Evolutionary conservation across 2,888 invertebrate genomes (phyloP).

Genomic region (Strigamia transsilvanica): DNA sequence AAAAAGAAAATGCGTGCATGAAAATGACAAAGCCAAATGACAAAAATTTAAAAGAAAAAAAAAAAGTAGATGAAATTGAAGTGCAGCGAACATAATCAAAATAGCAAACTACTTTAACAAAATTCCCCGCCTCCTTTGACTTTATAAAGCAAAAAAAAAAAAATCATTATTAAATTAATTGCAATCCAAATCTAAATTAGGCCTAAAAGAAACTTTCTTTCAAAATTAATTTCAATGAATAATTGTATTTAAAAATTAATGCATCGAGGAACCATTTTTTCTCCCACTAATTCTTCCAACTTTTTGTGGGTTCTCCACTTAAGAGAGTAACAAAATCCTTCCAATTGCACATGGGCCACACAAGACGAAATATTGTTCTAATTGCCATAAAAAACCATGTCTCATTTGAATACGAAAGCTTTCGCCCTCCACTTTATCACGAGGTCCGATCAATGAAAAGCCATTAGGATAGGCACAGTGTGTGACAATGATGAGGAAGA

Average conservation of each 20-base stretch:
- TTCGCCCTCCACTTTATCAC: slow-evolving; percentile 17
- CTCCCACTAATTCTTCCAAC: neutral
- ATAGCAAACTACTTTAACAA: neutral
- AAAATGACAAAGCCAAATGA: neutral
- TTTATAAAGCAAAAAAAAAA: too few species aligned
- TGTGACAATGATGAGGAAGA: slow-evolving; percentile 32
- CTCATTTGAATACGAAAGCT: slow-evolving; percentile 25
- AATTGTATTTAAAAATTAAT: neutral
- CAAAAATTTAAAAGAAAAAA: neutral
- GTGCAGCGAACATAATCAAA: neutral
- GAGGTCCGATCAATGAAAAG: slow-evolving; percentile 28
- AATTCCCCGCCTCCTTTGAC: too few species aligned
- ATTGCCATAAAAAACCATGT: slow-evolving; percentile 16
- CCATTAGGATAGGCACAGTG: slow-evolving; percentile 32
- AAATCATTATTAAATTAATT: too few species aligned
- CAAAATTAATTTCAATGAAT: neutral
- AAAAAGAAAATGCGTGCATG: neutral
- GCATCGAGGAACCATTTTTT: neutral
- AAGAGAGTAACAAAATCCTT: slow-evolving; percentile 23
- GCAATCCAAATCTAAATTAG: too few species aligned
- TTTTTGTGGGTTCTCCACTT: neutral
- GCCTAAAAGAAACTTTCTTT: too few species aligned
- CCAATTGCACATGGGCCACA: slow-evolving; percentile 17
- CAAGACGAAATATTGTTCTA: slow-evolving; percentile 23
- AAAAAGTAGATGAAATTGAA: neutral